phyloP scores from a whole-genome alignment of 2,797 vertebrate species.

The Fratercula arctica region DNA sequence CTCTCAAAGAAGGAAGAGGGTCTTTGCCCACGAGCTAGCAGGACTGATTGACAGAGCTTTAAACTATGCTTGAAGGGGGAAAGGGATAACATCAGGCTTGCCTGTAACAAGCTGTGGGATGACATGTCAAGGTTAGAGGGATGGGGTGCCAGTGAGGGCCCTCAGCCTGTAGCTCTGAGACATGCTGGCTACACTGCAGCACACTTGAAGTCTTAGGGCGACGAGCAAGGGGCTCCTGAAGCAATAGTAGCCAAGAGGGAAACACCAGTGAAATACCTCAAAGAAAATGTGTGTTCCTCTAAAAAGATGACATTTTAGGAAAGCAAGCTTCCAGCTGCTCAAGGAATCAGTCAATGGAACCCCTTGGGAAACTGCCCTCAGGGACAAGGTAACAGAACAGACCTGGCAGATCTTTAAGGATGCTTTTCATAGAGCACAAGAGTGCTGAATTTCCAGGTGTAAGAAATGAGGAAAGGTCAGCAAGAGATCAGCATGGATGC shows the following conservation, averaged over 20 bases:
- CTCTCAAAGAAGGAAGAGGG: not conserved
- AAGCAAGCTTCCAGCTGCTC: not conserved
- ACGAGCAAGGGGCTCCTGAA: not conserved
- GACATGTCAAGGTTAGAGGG: not conserved
- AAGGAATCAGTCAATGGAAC: not conserved
- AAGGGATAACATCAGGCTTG: not conserved
- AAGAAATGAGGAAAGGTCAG: not conserved
- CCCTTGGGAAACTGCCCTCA: not conserved
- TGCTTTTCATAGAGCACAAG: rapidly evolving
- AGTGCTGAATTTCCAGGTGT: no score
- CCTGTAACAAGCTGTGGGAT: not conserved
- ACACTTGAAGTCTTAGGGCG: not conserved
- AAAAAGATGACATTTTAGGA: not conserved
- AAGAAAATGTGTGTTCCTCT: not conserved
- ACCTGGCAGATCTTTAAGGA: not conserved
- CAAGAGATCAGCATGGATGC: not conserved
- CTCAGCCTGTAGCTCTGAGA: not conserved
- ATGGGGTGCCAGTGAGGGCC: not conserved
- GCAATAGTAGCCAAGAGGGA: not conserved
- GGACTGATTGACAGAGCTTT: not conserved
- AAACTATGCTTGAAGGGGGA: not conserved
- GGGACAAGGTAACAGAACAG: not conserved
- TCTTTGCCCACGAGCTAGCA: not conserved
- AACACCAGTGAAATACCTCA: not conserved
- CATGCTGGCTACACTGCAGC: not conserved